Evolutionary conservation across 2,797 vertebrate species (phyloP), one percentile per base, ranked within the genome.

Genomic region (Loris lydekkerianus): DNA sequence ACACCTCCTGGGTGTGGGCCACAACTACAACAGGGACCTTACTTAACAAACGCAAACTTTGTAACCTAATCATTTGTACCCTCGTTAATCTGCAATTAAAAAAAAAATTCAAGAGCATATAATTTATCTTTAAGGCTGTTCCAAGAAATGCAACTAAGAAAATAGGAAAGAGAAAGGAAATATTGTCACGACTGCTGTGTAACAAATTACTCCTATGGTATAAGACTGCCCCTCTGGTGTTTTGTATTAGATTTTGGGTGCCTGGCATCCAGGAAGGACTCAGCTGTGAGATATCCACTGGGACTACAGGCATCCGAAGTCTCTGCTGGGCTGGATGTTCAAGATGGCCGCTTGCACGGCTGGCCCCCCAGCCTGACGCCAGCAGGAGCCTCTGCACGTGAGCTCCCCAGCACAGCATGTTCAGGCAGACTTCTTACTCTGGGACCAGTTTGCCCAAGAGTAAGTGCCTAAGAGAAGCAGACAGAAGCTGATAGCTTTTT

Each of bases 91-190:
- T 53, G 49, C 15, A 53, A 53, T 53, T 53, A 4, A 70, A 27
- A 75, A 75, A 72, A 29, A 49, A 34, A 43, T 87, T 84, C 61
- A 94, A 89, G 56, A 85, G 76, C 25, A 69, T 29, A 29, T 65
- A 43, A 61, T 78, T 81, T 84, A 49, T 77, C 76, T 95, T 91
- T 58, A 87, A 86, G 31, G 11, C 34, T 10, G 88, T 78, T 2
- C 10, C 11, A 70, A 46, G 37, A 95, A 92, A 95, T 1, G 75
- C 37, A 27, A 29, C 5, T 34, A 60, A 31, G 60, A 84, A 89
- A 40, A 6, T 17, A 10, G 49, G n/a, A 13, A 85, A 91, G 73
- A 17, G 78, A 91, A 46, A 18, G 72, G 27, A 49, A 76, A 18
- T 27, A 10, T 72, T 53, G 56, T 67, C 34, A 70, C 20, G 5